A percentile compares a stretch with the other conserved stretches of the same genome.
These are phyloP conservation scores for Parnassius mnemosyne DNA, from an alignment of 2,888 invertebrate genomes.

Conservation along the genomic window DNA sequence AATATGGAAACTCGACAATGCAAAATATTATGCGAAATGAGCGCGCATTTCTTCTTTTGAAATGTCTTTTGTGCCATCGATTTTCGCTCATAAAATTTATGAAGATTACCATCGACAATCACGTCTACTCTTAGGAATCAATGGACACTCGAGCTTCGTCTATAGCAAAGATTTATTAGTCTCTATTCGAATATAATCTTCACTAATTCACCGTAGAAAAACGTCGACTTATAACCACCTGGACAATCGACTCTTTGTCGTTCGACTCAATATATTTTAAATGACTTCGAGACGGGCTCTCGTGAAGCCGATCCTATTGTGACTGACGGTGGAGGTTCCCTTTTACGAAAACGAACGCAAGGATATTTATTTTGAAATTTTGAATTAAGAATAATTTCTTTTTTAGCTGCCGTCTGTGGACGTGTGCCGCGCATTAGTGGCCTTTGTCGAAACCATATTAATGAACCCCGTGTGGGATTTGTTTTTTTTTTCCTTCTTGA, in stretches of 20 bases:
- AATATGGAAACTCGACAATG: slow-evolving; percentile 41
- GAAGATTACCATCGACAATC: slow-evolving; percentile 69
- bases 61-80: slow-evolving; percentile 45
- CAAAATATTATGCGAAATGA: slow-evolving; percentile 56
- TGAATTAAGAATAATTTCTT: slow-evolving; percentile 76
- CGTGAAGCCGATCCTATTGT: slow-evolving; percentile 63
- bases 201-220: slow-evolving; percentile 77
- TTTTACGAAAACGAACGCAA: slow-evolving; percentile 57
- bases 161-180: slow-evolving; percentile 71
- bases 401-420: slow-evolving; percentile 71
- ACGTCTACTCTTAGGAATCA: slow-evolving; percentile 69
- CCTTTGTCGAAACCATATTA: slow-evolving; percentile 68
- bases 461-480: slow-evolving; percentile 56
- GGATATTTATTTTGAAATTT: slow-evolving; percentile 64
- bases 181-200: slow-evolving; percentile 72
- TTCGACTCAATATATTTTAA: slow-evolving; percentile 75
- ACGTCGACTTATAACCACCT: slow-evolving; percentile 64
- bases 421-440: slow-evolving; percentile 77
- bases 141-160: slow-evolving; percentile 56
- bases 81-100: slow-evolving; percentile 65
- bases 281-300: slow-evolving; percentile 66
- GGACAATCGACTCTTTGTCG: slow-evolving; percentile 71
- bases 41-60: slow-evolving; percentile 41
- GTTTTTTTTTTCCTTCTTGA: slow-evolving; percentile 38
- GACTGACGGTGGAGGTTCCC: slow-evolving; percentile 59